Base-by-base conservation (phyloP, 1,140 invertebrate species). In the Drosophila arawakana region DNA sequence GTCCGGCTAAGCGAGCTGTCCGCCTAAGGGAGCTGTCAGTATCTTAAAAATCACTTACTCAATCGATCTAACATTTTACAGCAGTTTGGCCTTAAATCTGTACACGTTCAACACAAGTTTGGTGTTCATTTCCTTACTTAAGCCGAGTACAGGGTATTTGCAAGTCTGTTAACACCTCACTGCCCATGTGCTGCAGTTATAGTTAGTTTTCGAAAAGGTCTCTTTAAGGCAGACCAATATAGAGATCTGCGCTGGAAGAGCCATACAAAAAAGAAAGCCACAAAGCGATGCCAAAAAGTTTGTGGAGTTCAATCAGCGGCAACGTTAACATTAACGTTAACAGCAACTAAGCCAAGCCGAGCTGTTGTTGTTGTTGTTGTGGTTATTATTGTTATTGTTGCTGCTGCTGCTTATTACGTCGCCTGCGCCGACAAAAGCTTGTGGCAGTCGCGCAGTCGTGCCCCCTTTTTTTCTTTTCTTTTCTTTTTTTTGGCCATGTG, bases 391-490 rank as follows among this genome's bases (percentile, higher is more conserved):
- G 57, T 47, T 70, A 46, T 3, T 54, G 66, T n/a, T 54, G 49
- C 8, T 46, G 39, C 35, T 75, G 46, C 58, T 67, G 81, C 73
- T 83, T 84, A 77, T 83, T 83, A 86, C 80, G 76, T 78, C 73
- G 78, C 55, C 66, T 62, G 62, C 61, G 80, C 61, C 39, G 76
- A 21, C 59, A 35, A 39, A 30, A 15, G 70, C 50, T 69, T 74
- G 72, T 74, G 60, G 68, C 68, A 57, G 54, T 41, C 54, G 76
- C 77, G 65, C 77, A 82, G 83, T 88, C 84, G 83, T 88, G 83
- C 83, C 83, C 83, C 83, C 84, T 88, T 76, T 88, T 6, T 30
- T 30, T 30, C 25, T 30, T 6, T 30, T 30, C 25, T 30, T 30
- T 30, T 30, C 0, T 30, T 30, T 30, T 30, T 85, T 86, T 78